Conservation (phyloP, 37 sponge, comb jelly and placozoan species). For the Petrosia ficiformis region DNA sequence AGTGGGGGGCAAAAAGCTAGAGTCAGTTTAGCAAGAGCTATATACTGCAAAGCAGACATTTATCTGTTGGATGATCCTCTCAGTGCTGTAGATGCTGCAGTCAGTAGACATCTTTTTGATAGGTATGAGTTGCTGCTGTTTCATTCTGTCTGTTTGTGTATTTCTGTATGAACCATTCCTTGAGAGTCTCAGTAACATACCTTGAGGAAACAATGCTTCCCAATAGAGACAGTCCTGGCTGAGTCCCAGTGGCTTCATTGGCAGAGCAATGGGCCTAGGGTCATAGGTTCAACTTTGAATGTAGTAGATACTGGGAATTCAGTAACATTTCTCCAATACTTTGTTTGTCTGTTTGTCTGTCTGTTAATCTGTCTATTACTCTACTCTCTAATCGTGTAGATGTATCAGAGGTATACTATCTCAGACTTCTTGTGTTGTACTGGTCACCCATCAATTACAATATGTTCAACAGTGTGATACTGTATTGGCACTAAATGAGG, state of each 20-base stretch:
- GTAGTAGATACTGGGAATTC: too few relatives aligned
- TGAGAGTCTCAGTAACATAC: too few relatives aligned
- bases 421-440: slow-evolving; percentile 22
- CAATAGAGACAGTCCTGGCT: too few relatives aligned
- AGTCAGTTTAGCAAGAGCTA: slow-evolving; percentile 53
- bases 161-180: too few relatives aligned
- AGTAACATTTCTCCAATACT: too few relatives aligned
- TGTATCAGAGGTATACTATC: slow-evolving; percentile 42
- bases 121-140: neutral
- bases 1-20: slow-evolving; percentile 71
- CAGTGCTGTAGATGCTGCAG: slow-evolving; percentile 62
- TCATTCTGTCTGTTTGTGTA: neutral
- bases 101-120: slow-evolving; percentile 47
- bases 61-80: slow-evolving; percentile 64
- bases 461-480: slow-evolving; percentile 33
- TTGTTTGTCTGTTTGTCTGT: too few relatives aligned
- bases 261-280: too few relatives aligned
- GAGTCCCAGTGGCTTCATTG: too few relatives aligned
- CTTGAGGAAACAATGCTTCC: too few relatives aligned
- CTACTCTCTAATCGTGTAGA: neutral
- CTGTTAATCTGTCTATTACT: too few relatives aligned
- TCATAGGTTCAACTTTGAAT: too few relatives aligned
- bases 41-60: slow-evolving; percentile 51
- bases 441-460: slow-evolving; percentile 67
- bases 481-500: slow-evolving; percentile 48